phyloP scores from a whole-genome alignment of 2,797 vertebrate species.

The Pachyuromys duprasi region DNA sequence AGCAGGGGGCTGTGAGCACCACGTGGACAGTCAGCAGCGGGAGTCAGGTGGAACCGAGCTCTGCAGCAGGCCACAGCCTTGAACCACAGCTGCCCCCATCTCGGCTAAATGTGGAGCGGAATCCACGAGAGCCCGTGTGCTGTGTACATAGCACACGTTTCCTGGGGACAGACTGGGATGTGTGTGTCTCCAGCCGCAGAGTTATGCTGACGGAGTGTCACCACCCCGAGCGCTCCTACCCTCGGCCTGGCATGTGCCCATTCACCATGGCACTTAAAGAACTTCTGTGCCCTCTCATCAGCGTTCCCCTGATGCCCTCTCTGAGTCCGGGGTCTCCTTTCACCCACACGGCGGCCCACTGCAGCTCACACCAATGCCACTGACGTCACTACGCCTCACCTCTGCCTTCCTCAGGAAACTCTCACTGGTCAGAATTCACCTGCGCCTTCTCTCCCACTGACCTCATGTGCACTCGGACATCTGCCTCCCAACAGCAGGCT shows the following conservation, averaged over 20 bases:
- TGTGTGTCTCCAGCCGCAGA: neutral
- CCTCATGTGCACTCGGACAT: conserved; percentile 11
- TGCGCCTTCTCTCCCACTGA: neutral
- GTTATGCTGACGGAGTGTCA: conserved; percentile 1
- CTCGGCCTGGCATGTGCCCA: neutral
- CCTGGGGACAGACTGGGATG: too few species aligned
- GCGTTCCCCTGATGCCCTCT: neutral
- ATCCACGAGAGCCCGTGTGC: too few species aligned
- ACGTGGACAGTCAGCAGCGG: too few species aligned
- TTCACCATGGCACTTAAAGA: neutral
- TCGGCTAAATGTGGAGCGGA: too few species aligned
- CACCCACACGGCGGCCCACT: neutral
- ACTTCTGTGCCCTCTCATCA: neutral
- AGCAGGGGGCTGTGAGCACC: too few species aligned
- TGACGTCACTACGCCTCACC: neutral
- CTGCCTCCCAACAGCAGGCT: conserved; percentile 6
- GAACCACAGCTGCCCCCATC: too few species aligned
- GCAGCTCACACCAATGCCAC: neutral
- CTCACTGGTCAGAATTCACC: neutral
- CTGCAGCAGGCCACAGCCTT: too few species aligned
- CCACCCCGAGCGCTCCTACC: neutral
- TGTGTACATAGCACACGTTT: too few species aligned
- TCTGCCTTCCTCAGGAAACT: neutral
- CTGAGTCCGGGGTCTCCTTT: neutral
- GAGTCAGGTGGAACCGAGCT: too few species aligned